A percentile compares a stretch with the other conserved stretches of the same genome.
These are phyloP conservation scores for Cylas formicarius DNA, from an alignment of 1,140 invertebrate species.

Conservation along the genomic window DNA sequence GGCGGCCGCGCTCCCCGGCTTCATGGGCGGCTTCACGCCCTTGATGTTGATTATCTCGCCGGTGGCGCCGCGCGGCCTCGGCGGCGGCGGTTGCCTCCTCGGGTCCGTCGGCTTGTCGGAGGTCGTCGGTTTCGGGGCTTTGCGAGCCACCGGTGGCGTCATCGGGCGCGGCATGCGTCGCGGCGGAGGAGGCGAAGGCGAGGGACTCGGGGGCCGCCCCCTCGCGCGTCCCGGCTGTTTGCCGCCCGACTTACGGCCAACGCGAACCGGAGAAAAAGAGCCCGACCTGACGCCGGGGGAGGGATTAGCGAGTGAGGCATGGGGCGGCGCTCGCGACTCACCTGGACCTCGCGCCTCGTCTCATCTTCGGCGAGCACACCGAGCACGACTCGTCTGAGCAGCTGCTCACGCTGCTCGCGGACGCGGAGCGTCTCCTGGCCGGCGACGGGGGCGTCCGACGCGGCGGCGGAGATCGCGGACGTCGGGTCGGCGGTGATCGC, in stretches of 20 bases:
- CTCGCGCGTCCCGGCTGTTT: conserved; percentile 23
- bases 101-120: conserved; percentile 39
- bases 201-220: conserved; percentile 33
- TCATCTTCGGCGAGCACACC: conserved; percentile 55
- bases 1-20: conserved; percentile 4
- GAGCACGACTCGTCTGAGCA: conserved; percentile 76
- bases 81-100: conserved; percentile 36
- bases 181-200: conserved; percentile 31
- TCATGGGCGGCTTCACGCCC: conserved; percentile 32
- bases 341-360: conserved; percentile 37
- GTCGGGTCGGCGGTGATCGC: conserved; percentile 42
- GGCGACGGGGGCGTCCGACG: conserved; percentile 42
- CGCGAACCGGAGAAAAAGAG: conserved; percentile 44
- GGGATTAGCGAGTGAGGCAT: background rate
- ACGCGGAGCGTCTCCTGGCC: conserved; percentile 48
- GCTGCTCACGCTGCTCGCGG: conserved; percentile 65
- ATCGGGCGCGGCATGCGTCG: conserved; percentile 42
- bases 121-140: conserved; percentile 35
- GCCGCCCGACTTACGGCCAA: conserved; percentile 24
- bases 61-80: conserved; percentile 32
- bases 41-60: conserved; percentile 36
- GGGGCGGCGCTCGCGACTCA: conserved; percentile 18
- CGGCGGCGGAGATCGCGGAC: conserved; percentile 26
- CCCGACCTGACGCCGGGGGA: conserved; percentile 39
- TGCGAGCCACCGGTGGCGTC: conserved; percentile 44